Evolutionary conservation across 2,888 invertebrate species (phyloP).

Genomic region (Lasioglossum morio): DNA sequence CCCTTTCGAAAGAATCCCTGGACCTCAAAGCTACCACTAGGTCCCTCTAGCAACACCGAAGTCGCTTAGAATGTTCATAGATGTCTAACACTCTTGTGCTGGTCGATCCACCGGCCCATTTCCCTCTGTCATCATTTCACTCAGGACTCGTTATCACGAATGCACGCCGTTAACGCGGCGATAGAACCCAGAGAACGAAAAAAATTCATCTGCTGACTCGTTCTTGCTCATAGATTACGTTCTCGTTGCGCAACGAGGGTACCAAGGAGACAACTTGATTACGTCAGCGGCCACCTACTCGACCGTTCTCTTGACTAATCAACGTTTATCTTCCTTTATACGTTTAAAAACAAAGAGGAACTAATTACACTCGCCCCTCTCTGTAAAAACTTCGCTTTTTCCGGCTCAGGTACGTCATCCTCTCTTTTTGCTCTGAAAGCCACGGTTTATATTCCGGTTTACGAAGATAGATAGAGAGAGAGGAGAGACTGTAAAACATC

Average conservation of each 20-base stretch:
- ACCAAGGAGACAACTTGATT: conserved; percentile 21
- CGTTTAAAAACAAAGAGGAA: neutral
- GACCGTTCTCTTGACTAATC: conserved; percentile 19
- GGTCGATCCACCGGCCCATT: neutral
- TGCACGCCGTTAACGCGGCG: neutral
- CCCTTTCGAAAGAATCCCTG: neutral
- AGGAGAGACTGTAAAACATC: neutral
- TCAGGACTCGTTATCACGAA: neutral
- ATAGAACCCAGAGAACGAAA: neutral
- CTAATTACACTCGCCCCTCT: neutral
- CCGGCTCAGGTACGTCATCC: neutral
- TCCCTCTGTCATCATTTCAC: neutral
- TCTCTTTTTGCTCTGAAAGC: neutral
- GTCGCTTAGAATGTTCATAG: neutral
- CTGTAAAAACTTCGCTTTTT: neutral
- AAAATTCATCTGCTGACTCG: neutral
- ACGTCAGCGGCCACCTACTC: conserved; percentile 1
- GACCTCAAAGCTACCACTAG: neutral
- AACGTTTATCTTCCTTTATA: neutral
- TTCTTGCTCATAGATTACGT: neutral
- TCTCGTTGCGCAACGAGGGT: neutral
- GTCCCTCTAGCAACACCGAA: neutral
- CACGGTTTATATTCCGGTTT: neutral
- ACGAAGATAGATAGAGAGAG: neutral
- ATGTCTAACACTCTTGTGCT: neutral